Percentiles rank a stretch among this genome's conserved stretches.
Evolutionary conservation across 2,113 vertebrate species (phyloP).

Genomic region (Formicarius rufipectus): DNA sequence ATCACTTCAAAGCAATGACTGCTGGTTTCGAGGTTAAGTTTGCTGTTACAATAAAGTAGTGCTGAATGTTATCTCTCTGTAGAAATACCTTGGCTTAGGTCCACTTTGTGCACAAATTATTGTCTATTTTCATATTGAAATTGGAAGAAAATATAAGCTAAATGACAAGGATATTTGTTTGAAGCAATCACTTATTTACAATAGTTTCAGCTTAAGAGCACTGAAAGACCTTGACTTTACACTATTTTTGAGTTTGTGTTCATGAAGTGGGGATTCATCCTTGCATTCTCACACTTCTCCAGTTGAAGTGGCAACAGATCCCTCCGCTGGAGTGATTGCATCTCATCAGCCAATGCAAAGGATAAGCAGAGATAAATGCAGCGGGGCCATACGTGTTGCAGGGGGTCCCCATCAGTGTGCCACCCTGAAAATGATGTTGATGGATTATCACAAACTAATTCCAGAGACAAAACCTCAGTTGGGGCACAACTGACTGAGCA

Average conservation of each 20-base stretch:
- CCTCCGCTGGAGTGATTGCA: not conserved
- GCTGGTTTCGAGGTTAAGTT: conserved; percentile 32
- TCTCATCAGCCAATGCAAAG: not conserved
- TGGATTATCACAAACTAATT: not conserved
- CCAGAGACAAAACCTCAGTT: not conserved
- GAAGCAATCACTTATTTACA: not conserved
- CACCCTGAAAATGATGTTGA: not conserved
- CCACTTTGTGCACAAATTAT: not conserved
- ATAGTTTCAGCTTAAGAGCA: not conserved
- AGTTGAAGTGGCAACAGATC: not conserved
- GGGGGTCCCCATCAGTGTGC: not conserved
- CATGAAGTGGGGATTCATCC: not conserved
- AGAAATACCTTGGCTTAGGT: conserved; percentile 5
- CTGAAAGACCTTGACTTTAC: not conserved
- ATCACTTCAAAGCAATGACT: conserved; percentile 43
- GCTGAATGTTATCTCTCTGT: not conserved
- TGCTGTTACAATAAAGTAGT: not conserved
- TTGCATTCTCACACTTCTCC: not conserved
- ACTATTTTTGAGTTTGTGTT: not conserved
- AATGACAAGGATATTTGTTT: not conserved
- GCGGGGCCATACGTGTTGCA: accelerated
- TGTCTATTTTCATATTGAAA: not conserved
- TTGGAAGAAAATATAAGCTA: not conserved
- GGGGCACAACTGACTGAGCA: not conserved
- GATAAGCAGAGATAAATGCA: not conserved